Percentiles rank a stretch among this genome's conserved stretches.
Conservation (phyloP, 2,113 vertebrate genomes). For the Herpetotheres cachinnans region DNA sequence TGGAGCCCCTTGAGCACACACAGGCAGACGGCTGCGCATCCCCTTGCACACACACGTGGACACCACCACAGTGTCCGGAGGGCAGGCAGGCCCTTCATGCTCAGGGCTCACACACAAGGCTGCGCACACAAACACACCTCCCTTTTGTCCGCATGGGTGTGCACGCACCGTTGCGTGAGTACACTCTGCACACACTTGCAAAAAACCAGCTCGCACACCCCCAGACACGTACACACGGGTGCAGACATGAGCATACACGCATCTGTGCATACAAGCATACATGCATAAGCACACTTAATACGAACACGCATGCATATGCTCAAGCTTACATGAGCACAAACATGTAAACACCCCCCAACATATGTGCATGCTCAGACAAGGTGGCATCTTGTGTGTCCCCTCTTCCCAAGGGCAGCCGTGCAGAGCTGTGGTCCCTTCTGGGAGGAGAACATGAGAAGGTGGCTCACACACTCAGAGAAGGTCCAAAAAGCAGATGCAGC, state of each 20-base stretch:
- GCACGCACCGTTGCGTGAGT: too few species aligned
- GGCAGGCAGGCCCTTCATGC: neutral
- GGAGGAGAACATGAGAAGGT: fast-evolving
- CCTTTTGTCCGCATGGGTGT: fast-evolving
- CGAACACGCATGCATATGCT: fast-evolving
- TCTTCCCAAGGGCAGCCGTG: neutral
- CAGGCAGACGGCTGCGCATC: neutral
- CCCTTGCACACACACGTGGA: neutral
- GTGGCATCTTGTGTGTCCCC: neutral
- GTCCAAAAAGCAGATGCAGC: neutral
- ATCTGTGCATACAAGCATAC: neutral
- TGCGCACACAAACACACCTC: neutral
- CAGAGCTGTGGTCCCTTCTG: neutral
- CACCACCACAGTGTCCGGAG: too few species aligned
- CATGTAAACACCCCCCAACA: neutral
- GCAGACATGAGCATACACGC: neutral
- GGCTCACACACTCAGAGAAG: neutral
- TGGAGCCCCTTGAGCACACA: fast-evolving
- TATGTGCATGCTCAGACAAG: fast-evolving
- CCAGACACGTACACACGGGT: fast-evolving
- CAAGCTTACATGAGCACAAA: too few species aligned
- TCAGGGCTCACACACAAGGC: neutral
- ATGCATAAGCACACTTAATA: neutral
- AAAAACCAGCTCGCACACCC: neutral
- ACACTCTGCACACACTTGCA: fast-evolving